A percentile compares a stretch with the other conserved stretches of the same genome.
Conservation (phyloP, 2,797 vertebrate species). For the Argya squamiceps region DNA sequence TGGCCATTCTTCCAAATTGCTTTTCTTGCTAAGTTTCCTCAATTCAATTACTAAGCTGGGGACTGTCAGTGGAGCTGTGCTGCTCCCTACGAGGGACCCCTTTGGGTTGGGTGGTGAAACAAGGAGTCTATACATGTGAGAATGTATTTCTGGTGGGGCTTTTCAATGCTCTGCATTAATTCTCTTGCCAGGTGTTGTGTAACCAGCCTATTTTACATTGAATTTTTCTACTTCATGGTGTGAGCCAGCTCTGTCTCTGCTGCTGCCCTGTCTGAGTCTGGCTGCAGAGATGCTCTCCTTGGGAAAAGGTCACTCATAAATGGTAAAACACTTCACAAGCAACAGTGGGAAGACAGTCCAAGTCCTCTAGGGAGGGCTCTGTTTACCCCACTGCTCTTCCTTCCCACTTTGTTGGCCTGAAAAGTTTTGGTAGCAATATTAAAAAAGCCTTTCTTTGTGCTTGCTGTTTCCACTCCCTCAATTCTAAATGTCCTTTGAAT, state of each 20-base stretch:
- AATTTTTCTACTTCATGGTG: neutral
- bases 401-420: neutral
- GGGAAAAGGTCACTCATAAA: neutral
- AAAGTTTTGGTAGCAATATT: neutral
- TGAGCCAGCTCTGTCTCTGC: neutral
- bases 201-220: neutral
- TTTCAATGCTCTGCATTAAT: neutral
- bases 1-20: neutral
- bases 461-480: neutral
- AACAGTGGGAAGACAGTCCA: neutral
- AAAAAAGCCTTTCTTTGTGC: neutral
- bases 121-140: neutral
- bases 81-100: neutral
- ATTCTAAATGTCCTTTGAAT: neutral
- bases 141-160: neutral
- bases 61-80: neutral
- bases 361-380: neutral
- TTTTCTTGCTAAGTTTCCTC: neutral
- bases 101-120: rapidly evolving
- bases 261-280: neutral
- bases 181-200: neutral
- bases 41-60: neutral
- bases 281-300: neutral
- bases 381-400: neutral
- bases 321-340: neutral